Evolutionary conservation across 2,113 vertebrate species (phyloP).

Genomic region (Hippocampus guttulatus): DNA sequence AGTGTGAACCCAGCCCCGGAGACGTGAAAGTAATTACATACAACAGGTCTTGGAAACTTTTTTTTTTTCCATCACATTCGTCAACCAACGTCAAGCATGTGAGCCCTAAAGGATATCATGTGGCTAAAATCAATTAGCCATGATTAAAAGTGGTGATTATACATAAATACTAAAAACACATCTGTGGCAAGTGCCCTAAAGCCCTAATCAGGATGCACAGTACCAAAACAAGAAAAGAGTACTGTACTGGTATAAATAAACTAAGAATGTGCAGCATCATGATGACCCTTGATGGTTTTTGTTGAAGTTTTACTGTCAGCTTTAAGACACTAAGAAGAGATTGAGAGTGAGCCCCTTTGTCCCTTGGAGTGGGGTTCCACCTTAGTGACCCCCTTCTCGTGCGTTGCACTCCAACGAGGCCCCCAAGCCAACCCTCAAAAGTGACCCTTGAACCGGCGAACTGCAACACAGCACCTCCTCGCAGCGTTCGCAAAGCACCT

Average conservation of each 20-base stretch:
- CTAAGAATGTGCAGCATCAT: not conserved
- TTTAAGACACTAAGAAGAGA: constrained; percentile 55
- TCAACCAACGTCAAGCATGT: not conserved
- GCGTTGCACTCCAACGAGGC: constrained; percentile 18
- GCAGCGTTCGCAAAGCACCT: constrained; percentile 2
- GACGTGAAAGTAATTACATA: not conserved
- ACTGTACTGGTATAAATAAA: not conserved
- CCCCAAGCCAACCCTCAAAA: not conserved
- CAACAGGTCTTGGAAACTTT: not conserved
- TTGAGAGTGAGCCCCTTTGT: constrained; percentile 69
- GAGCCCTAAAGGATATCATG: not conserved
- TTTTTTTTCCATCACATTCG: not conserved
- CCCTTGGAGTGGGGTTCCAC: constrained; percentile 60
- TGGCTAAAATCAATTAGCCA: not conserved
- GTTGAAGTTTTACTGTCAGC: constrained; percentile 44
- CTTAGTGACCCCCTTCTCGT: constrained; percentile 40
- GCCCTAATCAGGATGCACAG: not conserved
- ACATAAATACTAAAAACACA: not conserved
- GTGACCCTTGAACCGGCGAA: constrained; percentile 1
- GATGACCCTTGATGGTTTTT: constrained; percentile 22
- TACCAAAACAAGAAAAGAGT: not conserved
- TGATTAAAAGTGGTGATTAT: not conserved
- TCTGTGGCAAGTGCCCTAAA: not conserved
- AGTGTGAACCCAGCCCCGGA: not conserved
- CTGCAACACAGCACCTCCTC: not conserved